Evolutionary conservation across 2,797 vertebrate genomes (phyloP), one percentile per base, ranked within the genome.

Genomic region (Hypotaenidia philippensis): DNA sequence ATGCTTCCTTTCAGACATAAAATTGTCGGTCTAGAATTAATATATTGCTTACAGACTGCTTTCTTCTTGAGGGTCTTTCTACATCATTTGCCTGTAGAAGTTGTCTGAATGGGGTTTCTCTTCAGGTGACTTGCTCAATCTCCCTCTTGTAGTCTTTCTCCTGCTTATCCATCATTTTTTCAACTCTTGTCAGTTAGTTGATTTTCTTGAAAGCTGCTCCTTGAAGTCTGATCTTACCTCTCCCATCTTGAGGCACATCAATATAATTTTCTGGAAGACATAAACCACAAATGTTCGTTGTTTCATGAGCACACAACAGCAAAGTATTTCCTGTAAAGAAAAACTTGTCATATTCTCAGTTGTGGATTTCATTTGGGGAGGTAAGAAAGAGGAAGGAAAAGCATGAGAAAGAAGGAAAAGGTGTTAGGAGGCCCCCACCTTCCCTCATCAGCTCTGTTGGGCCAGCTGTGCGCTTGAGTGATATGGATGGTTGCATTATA

Each of bases 181-280:
- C 89, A 82, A 41, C 41, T 86, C 83, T 65, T 65, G 44, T 87
- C 79, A 53, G 83, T 89, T 23, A 82, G 68, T 11, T 87, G 25
- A 31, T 78, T 92, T 31, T 90, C 74, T 60, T 32, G 89, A 97
- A 97, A 96, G 97, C 94, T 93, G 91, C 36, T 85, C 94, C n/a
- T 31, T 94, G 92, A 76, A 85, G 91, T 89, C 44, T 66, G 79
- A 38, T 95, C 94, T 96, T 84, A 65, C 94, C 97, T 97, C 96
- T 97, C 96, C 95, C 97, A 97, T 98, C 97, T 96, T 96, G 98
- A 98, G 98, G 98, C 98, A 98, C 97, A 68, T 97, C 97, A 96
- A 57, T 94, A 95, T 90, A 82, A 88, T 91, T 97, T 97, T 98
- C 98, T 98, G 95, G 52, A 96, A 96, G 84, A 97, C 22, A 96